A percentile compares a stretch with the other conserved stretches of the same genome.
Conservation (phyloP, 2,113 vertebrate species). For the Aviceda subcristata region DNA sequence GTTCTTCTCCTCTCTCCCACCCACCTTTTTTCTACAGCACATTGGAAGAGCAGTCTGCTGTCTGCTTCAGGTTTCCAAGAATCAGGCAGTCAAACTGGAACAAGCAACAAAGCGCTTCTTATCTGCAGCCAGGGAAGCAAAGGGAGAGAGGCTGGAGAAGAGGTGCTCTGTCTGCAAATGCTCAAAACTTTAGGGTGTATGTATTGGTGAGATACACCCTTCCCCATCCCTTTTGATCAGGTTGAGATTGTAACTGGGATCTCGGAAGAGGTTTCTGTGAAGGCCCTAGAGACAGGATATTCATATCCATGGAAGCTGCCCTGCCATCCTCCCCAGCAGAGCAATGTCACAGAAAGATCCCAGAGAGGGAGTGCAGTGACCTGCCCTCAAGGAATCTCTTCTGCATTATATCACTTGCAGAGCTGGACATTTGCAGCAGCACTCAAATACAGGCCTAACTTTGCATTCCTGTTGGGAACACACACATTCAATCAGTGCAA, state of each 20-base stretch:
- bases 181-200: background rate
- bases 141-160: background rate
- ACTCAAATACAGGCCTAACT: background rate
- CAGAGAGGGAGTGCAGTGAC: background rate
- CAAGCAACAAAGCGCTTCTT: background rate
- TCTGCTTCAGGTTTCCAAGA: constrained; percentile 34
- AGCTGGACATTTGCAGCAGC: background rate
- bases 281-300: background rate
- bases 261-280: background rate
- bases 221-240: background rate
- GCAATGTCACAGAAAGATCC: background rate
- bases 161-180: background rate
- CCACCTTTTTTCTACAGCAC: constrained; percentile 26
- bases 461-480: background rate
- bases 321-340: background rate
- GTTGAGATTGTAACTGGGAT: background rate
- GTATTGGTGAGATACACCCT: background rate
- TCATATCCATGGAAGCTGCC: background rate
- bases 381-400: background rate
- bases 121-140: background rate
- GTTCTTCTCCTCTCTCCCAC: constrained; percentile 62
- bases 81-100: constrained; percentile 24
- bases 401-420: background rate
- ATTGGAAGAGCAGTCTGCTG: constrained; percentile 49
- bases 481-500: background rate